These are phyloP conservation scores for Callocephalon fimbriatum DNA, from an alignment of 2,113 vertebrate species.

Conservation along the genomic window DNA sequence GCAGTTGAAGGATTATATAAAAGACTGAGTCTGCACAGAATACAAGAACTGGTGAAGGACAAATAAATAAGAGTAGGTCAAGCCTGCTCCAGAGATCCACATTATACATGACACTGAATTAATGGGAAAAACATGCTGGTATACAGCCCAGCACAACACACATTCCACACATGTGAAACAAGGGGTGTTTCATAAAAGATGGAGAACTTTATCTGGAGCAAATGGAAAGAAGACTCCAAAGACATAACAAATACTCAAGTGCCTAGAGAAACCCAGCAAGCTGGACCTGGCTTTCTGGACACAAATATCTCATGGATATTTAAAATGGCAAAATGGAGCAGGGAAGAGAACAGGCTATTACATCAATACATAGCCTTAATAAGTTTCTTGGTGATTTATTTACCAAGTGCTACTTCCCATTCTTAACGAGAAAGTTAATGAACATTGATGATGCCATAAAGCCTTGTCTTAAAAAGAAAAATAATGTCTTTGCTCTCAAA, in stretches of 20 bases:
- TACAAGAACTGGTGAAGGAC: not conserved
- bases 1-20: not conserved
- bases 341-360: not conserved
- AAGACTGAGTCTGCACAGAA: not conserved
- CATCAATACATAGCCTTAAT: not conserved
- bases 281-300: not conserved
- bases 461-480: not conserved
- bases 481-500: not conserved
- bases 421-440: not conserved
- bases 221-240: not conserved
- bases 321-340: not conserved
- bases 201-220: not conserved
- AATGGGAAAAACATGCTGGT: not conserved
- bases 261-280: rapidly evolving
- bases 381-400: not conserved
- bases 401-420: not conserved
- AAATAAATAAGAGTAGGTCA: not conserved
- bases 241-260: not conserved
- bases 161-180: rapidly evolving
- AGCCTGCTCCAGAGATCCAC: not conserved
- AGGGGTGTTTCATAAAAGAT: not conserved
- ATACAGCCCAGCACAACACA: not conserved
- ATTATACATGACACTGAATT: not conserved
- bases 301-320: not conserved
- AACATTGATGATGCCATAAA: not conserved